phyloP scores from a whole-genome alignment of 2,797 vertebrate genomes.

The Liparis tanakae region DNA sequence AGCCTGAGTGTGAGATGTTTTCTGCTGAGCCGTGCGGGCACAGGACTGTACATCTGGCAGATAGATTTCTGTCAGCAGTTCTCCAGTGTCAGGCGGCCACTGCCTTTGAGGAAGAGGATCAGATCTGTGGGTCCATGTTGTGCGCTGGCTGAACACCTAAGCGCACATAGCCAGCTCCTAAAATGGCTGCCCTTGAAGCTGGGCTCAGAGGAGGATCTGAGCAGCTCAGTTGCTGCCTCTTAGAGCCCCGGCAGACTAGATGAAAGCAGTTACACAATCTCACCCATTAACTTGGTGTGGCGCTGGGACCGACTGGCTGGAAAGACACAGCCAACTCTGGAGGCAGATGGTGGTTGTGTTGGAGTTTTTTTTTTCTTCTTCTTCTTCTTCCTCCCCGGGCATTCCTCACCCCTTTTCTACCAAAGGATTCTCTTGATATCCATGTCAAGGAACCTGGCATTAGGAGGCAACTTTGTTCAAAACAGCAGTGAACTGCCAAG shows the following conservation, averaged over 20 bases:
- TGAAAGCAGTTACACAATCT: slow-evolving; percentile 91
- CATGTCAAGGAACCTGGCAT: slow-evolving; percentile 85
- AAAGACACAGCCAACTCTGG: slow-evolving; percentile 61
- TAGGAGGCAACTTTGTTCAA: slow-evolving; percentile 91
- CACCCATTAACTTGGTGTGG: slow-evolving; percentile 90
- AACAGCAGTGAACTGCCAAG: slow-evolving; percentile 90
- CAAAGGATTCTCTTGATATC: slow-evolving; percentile 77
- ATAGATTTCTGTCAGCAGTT: slow-evolving; percentile 87
- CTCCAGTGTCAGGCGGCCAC: slow-evolving; percentile 81
- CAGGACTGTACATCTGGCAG: slow-evolving; percentile 81
- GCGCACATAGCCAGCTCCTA: slow-evolving; percentile 87
- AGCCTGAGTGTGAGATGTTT: slow-evolving; percentile 72
- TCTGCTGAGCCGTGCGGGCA: slow-evolving; percentile 81
- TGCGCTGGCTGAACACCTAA: slow-evolving; percentile 87
- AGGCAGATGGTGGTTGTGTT: slow-evolving; percentile 69
- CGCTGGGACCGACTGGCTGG: slow-evolving; percentile 85
- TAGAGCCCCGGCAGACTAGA: slow-evolving; percentile 90
- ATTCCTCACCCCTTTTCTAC: slow-evolving; percentile 59
- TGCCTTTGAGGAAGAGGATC: slow-evolving; percentile 87
- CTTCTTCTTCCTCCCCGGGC: slow-evolving; percentile 17
- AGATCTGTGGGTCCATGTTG: slow-evolving; percentile 95
- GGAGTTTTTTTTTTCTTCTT: slow-evolving; percentile 55
- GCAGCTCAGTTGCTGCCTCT: slow-evolving; percentile 90
- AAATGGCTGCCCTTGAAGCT: slow-evolving; percentile 99
- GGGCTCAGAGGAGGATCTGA: slow-evolving; percentile 89